Evolutionary conservation across 1,140 invertebrate species (phyloP), one percentile per base, ranked within the genome.

Genomic region (Pygmarrhopalites habei): DNA sequence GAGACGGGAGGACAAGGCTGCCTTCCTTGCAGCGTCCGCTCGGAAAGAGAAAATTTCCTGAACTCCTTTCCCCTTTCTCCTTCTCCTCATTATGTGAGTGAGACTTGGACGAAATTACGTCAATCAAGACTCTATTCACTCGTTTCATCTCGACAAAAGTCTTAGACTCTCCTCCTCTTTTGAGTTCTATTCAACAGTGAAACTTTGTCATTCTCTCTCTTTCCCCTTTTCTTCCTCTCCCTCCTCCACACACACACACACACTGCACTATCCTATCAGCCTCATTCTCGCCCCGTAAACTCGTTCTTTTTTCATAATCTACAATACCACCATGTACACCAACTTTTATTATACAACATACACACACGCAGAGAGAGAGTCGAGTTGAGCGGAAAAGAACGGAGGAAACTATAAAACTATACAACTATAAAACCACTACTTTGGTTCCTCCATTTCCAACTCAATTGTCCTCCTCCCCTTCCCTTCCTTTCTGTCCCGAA

Each of bases 21-120:
- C 61, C 64, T 66, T 69, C 64, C 67, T 69, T 57, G 39, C 46
- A 47, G 59, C 62, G 62, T 64, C 67, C 67, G 59, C 61, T 66
- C 67, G 67, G 67, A 53, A 71, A 71, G 67, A 69, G 64, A 71
- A 71, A 71, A 71, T 69, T 71, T 71, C 69, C 69, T 71, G 63
- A 71, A 71, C 64, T 71, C 59, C 69, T 71, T 66, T 66, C 69
- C n/a, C 65, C 67, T 60, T 66, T 65, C 64, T 65, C 47, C 64
- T 69, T 67, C 61, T 52, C 43, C 60, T 67, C 59, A 66, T 67
- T 68, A 66, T 65, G 58, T 63, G 60, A 62, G 60, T 62, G 58
- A 68, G 66, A 66, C 62, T 69, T 61, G 55, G 55, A 64, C 59
- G 59, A 64, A 71, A 71, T 71, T 71, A 67, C 64, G 65, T 71